These are phyloP conservation scores for Phallusia fumigata DNA, from an alignment of 23 tunicate genomes.

Conservation along the genomic window DNA sequence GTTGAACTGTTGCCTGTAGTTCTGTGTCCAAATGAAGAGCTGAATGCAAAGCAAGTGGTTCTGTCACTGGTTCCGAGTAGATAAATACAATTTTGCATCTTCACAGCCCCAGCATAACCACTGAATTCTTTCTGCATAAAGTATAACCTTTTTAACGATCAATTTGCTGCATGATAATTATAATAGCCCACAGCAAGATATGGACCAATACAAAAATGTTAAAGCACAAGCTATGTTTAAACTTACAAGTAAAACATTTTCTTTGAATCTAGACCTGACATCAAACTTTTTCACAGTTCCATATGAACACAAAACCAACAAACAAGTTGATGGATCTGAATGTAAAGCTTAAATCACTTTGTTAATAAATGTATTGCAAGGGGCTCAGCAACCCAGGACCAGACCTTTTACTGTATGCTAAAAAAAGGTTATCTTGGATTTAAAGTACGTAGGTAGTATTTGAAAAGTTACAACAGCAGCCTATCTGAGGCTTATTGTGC, in stretches of 20 bases:
- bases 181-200: neutral
- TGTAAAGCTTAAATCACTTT: neutral
- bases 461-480: neutral
- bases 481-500: no score
- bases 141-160: no score
- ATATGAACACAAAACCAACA: neutral
- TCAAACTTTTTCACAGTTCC: neutral
- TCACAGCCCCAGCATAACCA: neutral
- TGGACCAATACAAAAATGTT: neutral
- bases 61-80: neutral
- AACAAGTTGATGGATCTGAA: neutral
- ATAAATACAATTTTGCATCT: neutral
- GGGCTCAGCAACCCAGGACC: no score
- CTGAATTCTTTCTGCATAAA: neutral
- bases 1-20: neutral
- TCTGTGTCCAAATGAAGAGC: no score
- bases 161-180: no score
- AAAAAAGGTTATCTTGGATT: no score
- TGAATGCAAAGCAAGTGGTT: no score
- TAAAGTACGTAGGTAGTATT: neutral
- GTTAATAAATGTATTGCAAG: neutral
- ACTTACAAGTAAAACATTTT: neutral
- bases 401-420: no score
- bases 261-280: neutral
- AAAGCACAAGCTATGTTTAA: neutral